These are phyloP conservation scores for Delphinus delphis DNA, from an alignment of 2,113 vertebrate genomes.

Conservation along the genomic window DNA sequence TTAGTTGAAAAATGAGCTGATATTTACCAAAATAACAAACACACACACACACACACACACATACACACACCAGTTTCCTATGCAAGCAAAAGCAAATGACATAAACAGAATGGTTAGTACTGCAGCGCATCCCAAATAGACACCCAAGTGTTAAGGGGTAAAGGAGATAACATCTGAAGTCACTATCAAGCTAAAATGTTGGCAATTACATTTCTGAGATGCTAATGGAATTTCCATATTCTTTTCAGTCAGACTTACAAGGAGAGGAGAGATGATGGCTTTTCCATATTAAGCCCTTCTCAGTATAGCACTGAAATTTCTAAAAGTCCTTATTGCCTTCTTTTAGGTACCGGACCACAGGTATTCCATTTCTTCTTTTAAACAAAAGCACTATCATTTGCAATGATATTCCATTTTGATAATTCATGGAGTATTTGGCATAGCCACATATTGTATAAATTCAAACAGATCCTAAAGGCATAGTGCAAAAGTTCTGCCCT, in stretches of 20 bases:
- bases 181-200: background rate
- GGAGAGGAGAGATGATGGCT: background rate
- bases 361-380: background rate
- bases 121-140: background rate
- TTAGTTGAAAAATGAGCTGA: background rate
- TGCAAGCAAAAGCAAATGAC: background rate
- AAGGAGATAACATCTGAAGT: conserved; percentile 6
- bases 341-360: background rate
- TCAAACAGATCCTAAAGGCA: background rate
- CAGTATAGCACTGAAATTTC: background rate
- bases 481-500: background rate
- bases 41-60: background rate
- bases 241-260: background rate
- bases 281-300: background rate
- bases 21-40: conserved; percentile 30
- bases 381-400: conserved; percentile 5
- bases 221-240: background rate
- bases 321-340: background rate
- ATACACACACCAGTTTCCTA: background rate
- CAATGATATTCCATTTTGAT: background rate
- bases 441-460: background rate
- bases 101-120: background rate
- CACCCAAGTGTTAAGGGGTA: background rate
- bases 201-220: conserved; percentile 16
- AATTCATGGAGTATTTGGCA: background rate